Conservation (phyloP, 2,888 invertebrate genomes). For the Sclerodermus sp. region DNA sequence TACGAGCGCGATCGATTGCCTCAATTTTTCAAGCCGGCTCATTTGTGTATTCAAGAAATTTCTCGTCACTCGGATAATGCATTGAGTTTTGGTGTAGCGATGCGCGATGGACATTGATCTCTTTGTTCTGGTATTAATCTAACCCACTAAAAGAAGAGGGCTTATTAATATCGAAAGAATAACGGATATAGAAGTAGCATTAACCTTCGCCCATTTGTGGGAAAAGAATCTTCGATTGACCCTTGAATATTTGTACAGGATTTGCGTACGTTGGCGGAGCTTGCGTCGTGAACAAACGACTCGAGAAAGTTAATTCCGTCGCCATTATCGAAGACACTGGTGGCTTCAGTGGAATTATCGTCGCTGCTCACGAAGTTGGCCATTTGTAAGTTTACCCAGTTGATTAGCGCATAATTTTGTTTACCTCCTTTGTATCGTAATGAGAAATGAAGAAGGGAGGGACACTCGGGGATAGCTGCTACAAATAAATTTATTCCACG, state of each 20-base stretch:
- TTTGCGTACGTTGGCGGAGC: conserved; percentile 96
- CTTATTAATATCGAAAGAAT: conserved; percentile 13
- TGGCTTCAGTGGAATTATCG: conserved; percentile 94
- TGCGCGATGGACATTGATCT: conserved; percentile 11
- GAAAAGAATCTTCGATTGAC: neutral
- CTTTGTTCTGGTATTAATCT: conserved; percentile 35
- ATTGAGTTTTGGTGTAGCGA: neutral
- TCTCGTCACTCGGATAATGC: too few relatives aligned
- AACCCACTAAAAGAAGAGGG: conserved; percentile 16
- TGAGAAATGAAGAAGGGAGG: too few relatives aligned
- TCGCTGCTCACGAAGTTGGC: conserved; percentile 95
- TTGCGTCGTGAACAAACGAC: conserved; percentile 91
- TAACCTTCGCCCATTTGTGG: conserved; percentile 17
- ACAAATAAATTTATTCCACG: too few relatives aligned
- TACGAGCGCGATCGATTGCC: too few relatives aligned
- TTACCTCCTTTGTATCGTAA: too few relatives aligned
- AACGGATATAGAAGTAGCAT: conserved; percentile 8
- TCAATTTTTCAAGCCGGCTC: too few relatives aligned
- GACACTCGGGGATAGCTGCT: too few relatives aligned
- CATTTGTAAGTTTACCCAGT: conserved; percentile 97
- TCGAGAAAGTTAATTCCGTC: conserved; percentile 94
- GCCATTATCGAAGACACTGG: conserved; percentile 96
- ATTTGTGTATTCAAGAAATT: neutral
- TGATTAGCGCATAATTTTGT: too few relatives aligned
- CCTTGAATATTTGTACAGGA: conserved; percentile 61